Percentiles rank a stretch among this genome's conserved stretches.
Conservation (phyloP, 1,140 invertebrate species). For the Drosophila equinoxialis region DNA sequence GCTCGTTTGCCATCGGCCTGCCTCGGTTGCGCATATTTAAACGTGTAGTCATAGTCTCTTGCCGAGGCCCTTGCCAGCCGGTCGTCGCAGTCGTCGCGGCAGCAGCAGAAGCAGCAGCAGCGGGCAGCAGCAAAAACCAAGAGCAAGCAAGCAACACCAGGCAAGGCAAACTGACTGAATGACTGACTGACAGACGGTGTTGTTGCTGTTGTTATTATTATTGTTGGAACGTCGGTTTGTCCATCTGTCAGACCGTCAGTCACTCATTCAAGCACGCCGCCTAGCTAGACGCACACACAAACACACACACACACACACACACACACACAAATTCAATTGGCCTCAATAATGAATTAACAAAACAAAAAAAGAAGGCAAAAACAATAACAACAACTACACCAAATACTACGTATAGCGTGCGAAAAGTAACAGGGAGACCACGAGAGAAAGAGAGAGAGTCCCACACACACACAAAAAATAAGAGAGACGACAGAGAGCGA, state of each 20-base stretch:
- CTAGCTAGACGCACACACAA: constrained; percentile 56
- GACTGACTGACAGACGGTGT: constrained; percentile 15
- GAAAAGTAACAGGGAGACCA: constrained; percentile 52
- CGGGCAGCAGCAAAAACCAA: constrained; percentile 34
- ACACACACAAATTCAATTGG: constrained; percentile 77
- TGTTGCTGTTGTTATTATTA: constrained; percentile 25
- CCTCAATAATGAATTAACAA: constrained; percentile 81
- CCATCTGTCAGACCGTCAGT: constrained; percentile 64
- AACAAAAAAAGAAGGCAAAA: constrained; percentile 49
- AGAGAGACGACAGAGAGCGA: constrained; percentile 12
- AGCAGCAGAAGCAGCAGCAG: constrained; percentile 18
- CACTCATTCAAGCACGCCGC: constrained; percentile 73
- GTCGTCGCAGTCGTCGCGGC: constrained; percentile 38
- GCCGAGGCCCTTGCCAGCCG: constrained; percentile 69
- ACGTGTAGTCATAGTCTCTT: constrained; percentile 78
- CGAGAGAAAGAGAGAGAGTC: background rate
- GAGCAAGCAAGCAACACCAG: constrained; percentile 37
- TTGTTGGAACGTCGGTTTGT: constrained; percentile 33
- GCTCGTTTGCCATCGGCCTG: constrained; percentile 68
- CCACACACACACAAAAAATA: too few species aligned
- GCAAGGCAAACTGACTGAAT: constrained; percentile 42
- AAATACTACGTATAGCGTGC: constrained; percentile 54
- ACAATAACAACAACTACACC: constrained; percentile 43
- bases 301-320: constrained; percentile 35
- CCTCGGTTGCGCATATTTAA: constrained; percentile 79